Conservation (phyloP, 2,888 invertebrate genomes). For the Drosophila atroscutellata region DNA sequence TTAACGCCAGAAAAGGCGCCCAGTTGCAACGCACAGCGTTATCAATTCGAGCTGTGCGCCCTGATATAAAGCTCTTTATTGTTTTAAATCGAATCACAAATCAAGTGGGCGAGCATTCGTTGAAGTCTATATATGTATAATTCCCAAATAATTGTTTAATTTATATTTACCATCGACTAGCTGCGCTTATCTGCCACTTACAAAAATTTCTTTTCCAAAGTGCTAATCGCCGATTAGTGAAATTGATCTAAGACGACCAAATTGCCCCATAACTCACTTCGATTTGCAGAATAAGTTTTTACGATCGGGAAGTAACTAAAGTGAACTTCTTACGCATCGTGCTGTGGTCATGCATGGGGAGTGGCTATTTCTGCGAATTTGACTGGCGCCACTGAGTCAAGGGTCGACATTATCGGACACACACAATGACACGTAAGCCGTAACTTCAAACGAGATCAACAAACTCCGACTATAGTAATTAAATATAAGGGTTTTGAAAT, state of each 20-base stretch:
- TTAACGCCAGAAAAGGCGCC: conserved; percentile 12
- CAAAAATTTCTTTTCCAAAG: conserved; percentile 12
- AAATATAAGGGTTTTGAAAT: not conserved
- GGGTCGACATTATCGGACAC: not conserved
- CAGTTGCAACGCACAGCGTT: conserved; percentile 23
- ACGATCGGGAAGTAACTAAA: conserved; percentile 13
- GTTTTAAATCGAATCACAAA: conserved; percentile 48
- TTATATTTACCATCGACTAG: conserved; percentile 26
- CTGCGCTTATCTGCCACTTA: conserved; percentile 41
- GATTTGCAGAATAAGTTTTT: conserved; percentile 21
- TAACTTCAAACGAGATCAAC: not conserved
- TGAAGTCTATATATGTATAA: conserved; percentile 48
- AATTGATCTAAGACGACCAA: conserved; percentile 32
- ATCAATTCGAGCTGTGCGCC: not conserved
- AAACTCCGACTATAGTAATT: not conserved
- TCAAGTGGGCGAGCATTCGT: conserved; percentile 7
- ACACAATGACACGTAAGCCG: no score
- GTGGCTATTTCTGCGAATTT: conserved; percentile 28
- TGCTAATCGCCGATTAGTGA: conserved; percentile 46
- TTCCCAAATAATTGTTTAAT: conserved; percentile 69
- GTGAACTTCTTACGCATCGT: conserved; percentile 26
- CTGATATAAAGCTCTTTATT: conserved; percentile 36
- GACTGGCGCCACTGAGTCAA: conserved; percentile 21
- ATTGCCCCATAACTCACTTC: conserved; percentile 24
- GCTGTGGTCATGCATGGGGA: conserved; percentile 24